Base-by-base conservation (phyloP, 2,888 invertebrate species). In the Tubulanus polymorphus region DNA sequence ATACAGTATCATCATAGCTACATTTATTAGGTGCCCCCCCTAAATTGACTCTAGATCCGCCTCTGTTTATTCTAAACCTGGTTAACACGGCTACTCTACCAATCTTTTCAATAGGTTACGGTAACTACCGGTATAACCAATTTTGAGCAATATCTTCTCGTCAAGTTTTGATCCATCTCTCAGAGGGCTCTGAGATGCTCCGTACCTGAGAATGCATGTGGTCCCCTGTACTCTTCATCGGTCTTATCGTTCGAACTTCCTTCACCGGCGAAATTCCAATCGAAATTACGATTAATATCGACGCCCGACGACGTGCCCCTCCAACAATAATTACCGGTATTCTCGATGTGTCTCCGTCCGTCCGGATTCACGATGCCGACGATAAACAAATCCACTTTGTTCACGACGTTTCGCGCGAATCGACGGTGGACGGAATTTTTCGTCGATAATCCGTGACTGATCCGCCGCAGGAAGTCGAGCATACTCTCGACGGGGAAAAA, bases 241-340 rank as follows among this genome's bases (percentile, higher is more conserved):
- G 54, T 55, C 2, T 56, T 56, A 52, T 73, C 58, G 15, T 47
- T 47, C 5, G 75, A 74, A 53, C 75, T 75, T 2, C 75, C 75
- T 37, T 63, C 62, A n/a, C 66, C 66, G 12, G 72, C 76, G 69
- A 67, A 76, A 57, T 75, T 66, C 74, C 75, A 76, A 53, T 72
- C 72, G 67, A 76, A 76, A 59, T 76, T 76, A 48, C 76, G 63
- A 57, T 76, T 75, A 3, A 76, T 57, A 61, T 76, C 76, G 1
- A 75, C 74, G 3, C 76, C 76, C n/a, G 61, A 60, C 23, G 66
- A 65, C 3, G 74, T 76, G 27, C 76, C 76, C 51, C 76, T 51
- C 76, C 76, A 76, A 54, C 76, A 76, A 53, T 71, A 75, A 60
- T 76, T 75, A 1, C 63, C 53, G 2, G 67, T 64, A 29, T 59